Evolutionary conservation across 2,113 vertebrate genomes (phyloP), one percentile per base, ranked within the genome.

Genomic region (Lophura nycthemera): DNA sequence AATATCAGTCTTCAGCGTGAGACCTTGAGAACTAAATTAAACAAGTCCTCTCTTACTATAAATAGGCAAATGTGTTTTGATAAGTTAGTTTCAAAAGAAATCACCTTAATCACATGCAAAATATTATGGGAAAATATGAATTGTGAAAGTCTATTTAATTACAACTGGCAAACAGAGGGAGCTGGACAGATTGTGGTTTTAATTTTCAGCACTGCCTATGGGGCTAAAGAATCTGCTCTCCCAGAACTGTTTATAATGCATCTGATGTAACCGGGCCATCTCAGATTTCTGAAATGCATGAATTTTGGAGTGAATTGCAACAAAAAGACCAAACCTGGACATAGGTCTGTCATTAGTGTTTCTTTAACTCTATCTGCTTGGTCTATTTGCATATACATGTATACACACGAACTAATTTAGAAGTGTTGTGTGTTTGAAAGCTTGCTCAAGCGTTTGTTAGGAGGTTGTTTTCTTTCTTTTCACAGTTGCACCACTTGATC

Each of bases 161-260:
- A 36, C 6, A 54, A 45, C 36, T 85, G 63, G 84, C 10, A 57
- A 93, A 66, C 59, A 66, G 74, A 90, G 78, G 63, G 54, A 94
- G 42, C 72, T 86, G 90, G 89, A 80, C 91, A 94, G 91, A 94
- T 89, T 96, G 91, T 92, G 87, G 87, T 95, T 95, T 95, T 92
- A 84, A 90, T 93, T 92, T 86, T 90, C 59, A 89, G 63, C 27
- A 24, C 29, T 91, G 81, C 84, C 84, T 71, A 66, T 56, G 57
- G 52, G 63, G n/a, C 89, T 92, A 63, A 79, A 75, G 88, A 79
- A 32, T 63, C 27, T 1, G 13, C 25, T 90, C 36, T 85, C 67
- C 45, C 84, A 66, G 64, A 82, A 45, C 52, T 76, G 66, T 61
- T 90, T 76, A 66, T 45, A 66, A 87, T 47, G 79, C 77, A 69